Evolutionary conservation across 2,113 vertebrate genomes (phyloP), one percentile per base, ranked within the genome.

Genomic region (Dendrocopos noguchii): DNA sequence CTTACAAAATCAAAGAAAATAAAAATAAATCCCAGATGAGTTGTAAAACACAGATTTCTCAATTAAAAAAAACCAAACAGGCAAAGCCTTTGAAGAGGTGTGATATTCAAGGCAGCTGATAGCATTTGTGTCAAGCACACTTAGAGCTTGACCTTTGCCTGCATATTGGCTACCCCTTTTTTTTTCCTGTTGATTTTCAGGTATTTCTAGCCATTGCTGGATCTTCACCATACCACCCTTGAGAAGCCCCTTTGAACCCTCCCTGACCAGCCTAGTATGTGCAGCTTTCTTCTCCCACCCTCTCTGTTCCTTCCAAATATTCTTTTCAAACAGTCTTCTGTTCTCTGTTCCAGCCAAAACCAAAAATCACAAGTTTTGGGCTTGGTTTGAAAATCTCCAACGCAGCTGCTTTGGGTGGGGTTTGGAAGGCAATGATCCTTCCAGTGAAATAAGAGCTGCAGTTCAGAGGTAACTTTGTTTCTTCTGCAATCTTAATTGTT

Each of bases 401-500:
- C 65, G 65, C 84, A 95, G 80, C 92, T 97, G 96, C 25, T 31
- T 91, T 95, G 95, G 96, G 95, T 95, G 96, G 70, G 55, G 95
- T 73, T 96, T 96, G 67, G 64, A 93, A 93, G 70, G 56, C 63
- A 71, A 10, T 74, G 87, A 87, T 46, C 80, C 79, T 67, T 73
- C 29, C 56, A 86, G 47, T 91, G 46, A 79, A 95, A 47, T 77
- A 36, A 81, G 47, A 87, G 33, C 68, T 72, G 33, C 36, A 82
- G 47, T 82, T 88, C 50, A 77, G 84, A 84, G 89, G 82, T 87
- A 90, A 70, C 11, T 72, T 88, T 80, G 83, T 55, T 76, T 11
- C 28, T 87, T 21, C 39, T 72, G n/a, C 12, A 42, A 42, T 68
- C 34, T 68, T 56, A 61, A 33, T 53, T 87, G 52, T 71, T 88